Conservation (phyloP, 1,140 invertebrate species). For the Meloidogyne chitwoodi region DNA sequence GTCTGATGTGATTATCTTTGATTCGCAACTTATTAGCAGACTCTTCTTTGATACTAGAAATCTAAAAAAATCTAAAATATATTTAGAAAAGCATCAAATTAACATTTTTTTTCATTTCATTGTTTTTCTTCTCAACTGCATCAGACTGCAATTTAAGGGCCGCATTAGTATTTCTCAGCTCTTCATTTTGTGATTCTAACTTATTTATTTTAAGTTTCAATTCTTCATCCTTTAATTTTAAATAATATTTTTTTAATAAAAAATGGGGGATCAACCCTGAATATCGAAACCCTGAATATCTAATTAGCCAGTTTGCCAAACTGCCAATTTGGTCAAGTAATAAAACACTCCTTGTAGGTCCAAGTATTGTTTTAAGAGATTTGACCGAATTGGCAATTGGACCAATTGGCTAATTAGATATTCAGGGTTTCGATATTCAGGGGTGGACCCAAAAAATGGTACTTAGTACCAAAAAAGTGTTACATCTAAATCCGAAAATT, state of each 20-base stretch:
- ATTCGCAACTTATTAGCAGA: not conserved
- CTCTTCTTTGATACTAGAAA: not conserved
- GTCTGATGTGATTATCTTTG: slow-evolving; percentile 4
- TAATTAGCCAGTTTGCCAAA: too few species aligned
- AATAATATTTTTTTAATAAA: not conserved
- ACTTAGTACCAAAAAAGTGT: too few species aligned
- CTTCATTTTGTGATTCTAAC: not conserved
- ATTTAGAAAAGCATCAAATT: not conserved
- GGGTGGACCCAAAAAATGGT: too few species aligned
- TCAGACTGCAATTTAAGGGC: not conserved
- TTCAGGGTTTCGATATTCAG: too few species aligned
- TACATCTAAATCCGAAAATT: not conserved
- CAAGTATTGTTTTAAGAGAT: too few species aligned
- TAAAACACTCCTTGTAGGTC: too few species aligned
- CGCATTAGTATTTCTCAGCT: not conserved
- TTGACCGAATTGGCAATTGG: too few species aligned
- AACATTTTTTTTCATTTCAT: not conserved
- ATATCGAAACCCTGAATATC: too few species aligned
- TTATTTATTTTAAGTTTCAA: not conserved
- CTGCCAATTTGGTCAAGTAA: too few species aligned
- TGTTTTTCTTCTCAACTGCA: not conserved
- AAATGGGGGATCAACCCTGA: too few species aligned
- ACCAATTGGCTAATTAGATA: too few species aligned
- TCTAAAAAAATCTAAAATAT: not conserved
- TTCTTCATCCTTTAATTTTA: not conserved